Percentiles rank a stretch among this genome's conserved stretches.
Conservation (phyloP, 2,888 invertebrate species). For the Cremastinae sp. region DNA sequence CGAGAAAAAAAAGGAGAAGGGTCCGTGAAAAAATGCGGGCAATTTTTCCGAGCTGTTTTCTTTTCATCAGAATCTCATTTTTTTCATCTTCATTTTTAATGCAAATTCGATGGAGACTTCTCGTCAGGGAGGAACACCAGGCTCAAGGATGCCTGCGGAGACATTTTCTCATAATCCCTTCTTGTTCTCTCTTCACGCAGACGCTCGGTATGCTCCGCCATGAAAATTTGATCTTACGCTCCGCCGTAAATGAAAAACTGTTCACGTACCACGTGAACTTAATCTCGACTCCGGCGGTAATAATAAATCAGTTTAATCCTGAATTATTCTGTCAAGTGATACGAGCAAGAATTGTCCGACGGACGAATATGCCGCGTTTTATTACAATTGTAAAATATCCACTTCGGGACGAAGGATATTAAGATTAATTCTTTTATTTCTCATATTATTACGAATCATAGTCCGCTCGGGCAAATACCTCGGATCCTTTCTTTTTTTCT, state of each 20-base stretch:
- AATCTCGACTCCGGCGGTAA: constrained; percentile 23
- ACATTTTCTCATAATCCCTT: no score
- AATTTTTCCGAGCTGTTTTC: no score
- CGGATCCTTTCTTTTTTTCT: no score
- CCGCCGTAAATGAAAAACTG: constrained; percentile 36
- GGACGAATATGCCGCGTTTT: constrained; percentile 10
- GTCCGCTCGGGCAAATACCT: no score
- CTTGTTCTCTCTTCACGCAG: background rate
- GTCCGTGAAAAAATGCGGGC: no score
- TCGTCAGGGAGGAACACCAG: no score
- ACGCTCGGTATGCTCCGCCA: background rate
- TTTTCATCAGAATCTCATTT: background rate
- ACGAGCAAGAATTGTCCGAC: constrained; percentile 16
- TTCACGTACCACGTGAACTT: constrained; percentile 7
- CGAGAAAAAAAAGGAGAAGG: no score
- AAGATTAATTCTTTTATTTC: constrained; percentile 8
- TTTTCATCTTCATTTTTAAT: no score
- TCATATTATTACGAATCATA: no score
- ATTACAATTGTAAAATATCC: constrained; percentile 23
- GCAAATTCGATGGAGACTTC: no score
- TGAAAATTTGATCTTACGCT: constrained; percentile 9
- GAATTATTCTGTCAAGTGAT: constrained; percentile 35
- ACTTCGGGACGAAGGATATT: background rate
- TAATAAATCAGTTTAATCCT: constrained; percentile 45
- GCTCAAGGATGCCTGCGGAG: no score